Base-by-base conservation (phyloP, 2,888 invertebrate genomes). In the Scaptomyza parva region DNA sequence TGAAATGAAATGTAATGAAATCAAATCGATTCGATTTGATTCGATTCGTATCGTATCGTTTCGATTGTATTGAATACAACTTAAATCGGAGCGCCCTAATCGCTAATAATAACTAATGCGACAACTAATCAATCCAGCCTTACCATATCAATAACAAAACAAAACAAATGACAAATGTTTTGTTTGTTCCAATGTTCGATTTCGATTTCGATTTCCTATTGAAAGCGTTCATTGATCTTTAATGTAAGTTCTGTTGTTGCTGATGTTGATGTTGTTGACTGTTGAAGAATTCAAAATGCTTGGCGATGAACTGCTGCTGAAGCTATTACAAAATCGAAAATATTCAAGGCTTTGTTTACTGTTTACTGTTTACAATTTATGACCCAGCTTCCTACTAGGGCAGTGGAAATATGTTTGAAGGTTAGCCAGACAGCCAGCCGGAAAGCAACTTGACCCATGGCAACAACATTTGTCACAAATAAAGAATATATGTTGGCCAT, bases 161-260 rank as follows among this genome's bases (percentile, higher is more conserved):
- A 44, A 37, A 63, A 3, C 58, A 58, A 55, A 59, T 71, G 54
- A 55, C 73, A 70, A 72, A 70, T 59, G 22, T 40, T 51, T 58
- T 30, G 28, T 33, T 30, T 30, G 3, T 30, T 30, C 11, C 12
- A 12, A 30, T n/a, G n/a, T n/a, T 54, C 53, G 26, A 26, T 64
- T 72, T 61, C 66, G 55, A 47, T 85, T 72, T 86, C 70, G 78
- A 81, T 87, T 82, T 85, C 78, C 88, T 75, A 86, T 84, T 80
- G 73, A 86, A 70, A 54, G 66, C 87, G 87, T 82, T 82, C 82
- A 70, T 82, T 87, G 87, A 82, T 81, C 85, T 87, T 62, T 37
- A 58, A 45, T 66, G 57, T 54, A 55, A 63, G 63, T 41, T 37
- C 37, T 60, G 45, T 35, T 54, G 17, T 6, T 45, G 9, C 8